A percentile compares a stretch with the other conserved stretches of the same genome.
These are phyloP conservation scores for Dermochelys coriacea DNA, from an alignment of 2,797 vertebrate genomes.

Conservation along the genomic window DNA sequence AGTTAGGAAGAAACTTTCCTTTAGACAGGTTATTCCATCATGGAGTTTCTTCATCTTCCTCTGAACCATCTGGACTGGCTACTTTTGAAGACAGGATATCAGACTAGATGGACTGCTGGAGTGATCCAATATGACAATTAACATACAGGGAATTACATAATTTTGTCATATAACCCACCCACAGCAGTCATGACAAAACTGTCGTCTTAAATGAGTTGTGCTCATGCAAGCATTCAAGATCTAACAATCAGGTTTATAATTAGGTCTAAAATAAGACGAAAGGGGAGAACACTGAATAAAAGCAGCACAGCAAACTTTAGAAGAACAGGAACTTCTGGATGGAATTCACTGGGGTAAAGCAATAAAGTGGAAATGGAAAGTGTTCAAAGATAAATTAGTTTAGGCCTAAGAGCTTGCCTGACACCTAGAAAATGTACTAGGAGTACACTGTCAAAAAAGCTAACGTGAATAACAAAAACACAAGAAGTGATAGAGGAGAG, in stretches of 20 bases:
- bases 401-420: conserved; percentile 72
- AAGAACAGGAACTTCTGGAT: conserved; percentile 75
- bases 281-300: conserved; percentile 70
- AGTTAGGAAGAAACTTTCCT: background rate
- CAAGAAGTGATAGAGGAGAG: conserved; percentile 59
- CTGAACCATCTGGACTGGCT: background rate
- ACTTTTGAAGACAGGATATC: rapidly evolving
- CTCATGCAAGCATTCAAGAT: conserved; percentile 75
- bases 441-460: conserved; percentile 73
- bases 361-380: conserved; percentile 69
- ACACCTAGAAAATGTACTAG: conserved; percentile 68
- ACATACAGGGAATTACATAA: conserved; percentile 5
- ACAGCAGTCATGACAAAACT: conserved; percentile 60
- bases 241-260: conserved; percentile 73
- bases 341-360: conserved; percentile 70
- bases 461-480: conserved; percentile 67
- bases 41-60: background rate
- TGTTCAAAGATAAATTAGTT: conserved; percentile 75
- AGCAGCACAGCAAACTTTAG: conserved; percentile 74
- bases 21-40: rapidly evolving
- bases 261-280: conserved; percentile 56
- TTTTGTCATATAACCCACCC: conserved; percentile 73
- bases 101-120: background rate
- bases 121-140: background rate
- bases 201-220: conserved; percentile 66